Conservation (phyloP, 1,140 invertebrate species). For the Yoshiicerus persimilis region DNA sequence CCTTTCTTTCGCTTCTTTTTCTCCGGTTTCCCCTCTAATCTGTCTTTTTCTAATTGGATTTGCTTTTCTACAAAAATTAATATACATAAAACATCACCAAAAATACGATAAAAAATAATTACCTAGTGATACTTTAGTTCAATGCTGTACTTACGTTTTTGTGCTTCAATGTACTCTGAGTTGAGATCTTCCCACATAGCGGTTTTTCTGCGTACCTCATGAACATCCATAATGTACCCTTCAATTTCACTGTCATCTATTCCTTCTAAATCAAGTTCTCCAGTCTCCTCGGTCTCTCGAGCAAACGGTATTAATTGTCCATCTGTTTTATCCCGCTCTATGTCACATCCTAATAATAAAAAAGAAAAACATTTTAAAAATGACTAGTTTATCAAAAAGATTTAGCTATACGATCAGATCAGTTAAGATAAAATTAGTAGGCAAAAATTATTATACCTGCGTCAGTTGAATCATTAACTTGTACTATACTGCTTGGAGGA, state of each 20-base stretch:
- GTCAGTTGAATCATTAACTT: neutral
- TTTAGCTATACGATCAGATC: no score
- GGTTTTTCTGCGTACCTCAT: slow-evolving; percentile 77
- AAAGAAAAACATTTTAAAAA: neutral
- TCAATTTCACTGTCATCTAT: slow-evolving; percentile 87
- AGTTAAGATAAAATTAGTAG: no score
- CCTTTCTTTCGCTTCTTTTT: slow-evolving; percentile 66
- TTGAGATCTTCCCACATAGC: slow-evolving; percentile 82
- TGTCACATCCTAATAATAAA: slow-evolving; percentile 49
- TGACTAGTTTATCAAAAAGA: no score
- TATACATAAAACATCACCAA: no score
- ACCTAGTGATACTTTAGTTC: no score
- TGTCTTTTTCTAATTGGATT: slow-evolving; percentile 70
- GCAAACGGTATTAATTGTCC: slow-evolving; percentile 50
- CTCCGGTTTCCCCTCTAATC: slow-evolving; percentile 75
- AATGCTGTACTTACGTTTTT: slow-evolving; percentile 66
- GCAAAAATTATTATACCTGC: neutral
- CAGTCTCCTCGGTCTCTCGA: slow-evolving; percentile 54
- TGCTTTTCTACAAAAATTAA: slow-evolving; percentile 67
- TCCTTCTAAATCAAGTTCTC: slow-evolving; percentile 75
- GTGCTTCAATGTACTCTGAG: slow-evolving; percentile 76
- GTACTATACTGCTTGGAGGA: neutral
- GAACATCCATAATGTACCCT: slow-evolving; percentile 78
- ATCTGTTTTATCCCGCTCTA: slow-evolving; percentile 54
- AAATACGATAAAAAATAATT: no score